phyloP scores from a whole-genome alignment of 2,888 invertebrate genomes.

The Scaptomyza reducta region DNA sequence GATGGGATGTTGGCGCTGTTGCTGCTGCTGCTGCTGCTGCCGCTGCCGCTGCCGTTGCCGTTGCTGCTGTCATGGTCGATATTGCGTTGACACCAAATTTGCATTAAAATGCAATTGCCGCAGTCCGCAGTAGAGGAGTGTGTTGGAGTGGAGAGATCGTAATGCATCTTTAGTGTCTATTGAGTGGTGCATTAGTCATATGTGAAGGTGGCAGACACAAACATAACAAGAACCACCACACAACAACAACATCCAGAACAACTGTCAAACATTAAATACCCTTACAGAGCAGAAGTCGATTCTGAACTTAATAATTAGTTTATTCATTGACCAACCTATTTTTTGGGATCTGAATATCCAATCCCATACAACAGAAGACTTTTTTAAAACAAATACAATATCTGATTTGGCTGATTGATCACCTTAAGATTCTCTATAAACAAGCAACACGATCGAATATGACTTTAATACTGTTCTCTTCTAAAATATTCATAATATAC shows the following conservation, averaged over 20 bases:
- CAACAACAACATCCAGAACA: constrained; percentile 9
- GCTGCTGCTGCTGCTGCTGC: constrained; percentile 39
- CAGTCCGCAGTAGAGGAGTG: not conserved
- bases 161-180: constrained; percentile 80
- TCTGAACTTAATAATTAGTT: not conserved
- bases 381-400: too few relatives aligned
- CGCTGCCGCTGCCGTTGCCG: constrained; percentile 50
- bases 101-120: constrained; percentile 79
- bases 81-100: constrained; percentile 81
- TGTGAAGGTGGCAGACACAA: constrained; percentile 34
- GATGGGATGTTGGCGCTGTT: constrained; percentile 52
- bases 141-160: constrained; percentile 44
- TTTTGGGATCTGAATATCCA: too few relatives aligned
- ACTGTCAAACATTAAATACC: constrained; percentile 4
- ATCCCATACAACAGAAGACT: too few relatives aligned
- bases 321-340: too few relatives aligned
- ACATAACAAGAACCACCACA: constrained; percentile 32
- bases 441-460: too few relatives aligned
- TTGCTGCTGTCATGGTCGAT: constrained; percentile 77
- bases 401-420: too few relatives aligned
- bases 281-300: not conserved
- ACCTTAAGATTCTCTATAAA: too few relatives aligned
- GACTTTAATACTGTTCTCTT: too few relatives aligned
- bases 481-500: too few relatives aligned
- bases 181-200: constrained; percentile 79